These are phyloP conservation scores for Oncorhynchus mykiss DNA, from an alignment of 2,113 vertebrate species.

Conservation along the genomic window DNA sequence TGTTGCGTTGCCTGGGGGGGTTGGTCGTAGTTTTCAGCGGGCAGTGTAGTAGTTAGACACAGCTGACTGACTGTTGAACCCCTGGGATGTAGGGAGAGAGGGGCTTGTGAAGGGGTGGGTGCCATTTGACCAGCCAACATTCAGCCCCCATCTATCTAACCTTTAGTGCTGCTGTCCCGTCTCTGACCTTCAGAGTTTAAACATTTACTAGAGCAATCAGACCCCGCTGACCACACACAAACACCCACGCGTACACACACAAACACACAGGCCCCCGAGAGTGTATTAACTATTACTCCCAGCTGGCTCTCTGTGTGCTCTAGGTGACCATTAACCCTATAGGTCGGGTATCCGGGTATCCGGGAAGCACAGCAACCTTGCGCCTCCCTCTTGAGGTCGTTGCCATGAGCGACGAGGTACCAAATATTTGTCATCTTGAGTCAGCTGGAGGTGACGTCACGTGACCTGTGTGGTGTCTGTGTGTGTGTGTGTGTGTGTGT, in stretches of 20 bases:
- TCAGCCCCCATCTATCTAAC: not conserved
- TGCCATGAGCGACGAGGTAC: not conserved
- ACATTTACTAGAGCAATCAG: slow-evolving; percentile 25
- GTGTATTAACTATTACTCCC: slow-evolving; percentile 46
- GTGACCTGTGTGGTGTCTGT: not conserved
- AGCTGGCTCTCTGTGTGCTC: slow-evolving; percentile 42
- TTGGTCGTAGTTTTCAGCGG: not conserved
- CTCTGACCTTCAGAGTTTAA: slow-evolving; percentile 33
- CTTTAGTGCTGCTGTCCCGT: slow-evolving; percentile 35
- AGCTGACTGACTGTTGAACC: not conserved
- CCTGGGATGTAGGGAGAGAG: not conserved
- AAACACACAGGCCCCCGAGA: slow-evolving; percentile 22
- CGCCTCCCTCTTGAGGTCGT: not conserved
- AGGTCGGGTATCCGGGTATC: not conserved
- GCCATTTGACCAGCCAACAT: slow-evolving; percentile 1
- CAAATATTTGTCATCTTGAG: not conserved
- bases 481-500: not conserved
- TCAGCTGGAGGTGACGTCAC: not conserved
- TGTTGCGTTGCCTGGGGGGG: not conserved
- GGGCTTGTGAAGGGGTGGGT: too few relatives aligned
- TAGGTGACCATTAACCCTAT: slow-evolving; percentile 15
- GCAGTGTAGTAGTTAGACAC: not conserved
- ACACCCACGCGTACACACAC: slow-evolving; percentile 21
- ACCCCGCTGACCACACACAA: slow-evolving; percentile 15
- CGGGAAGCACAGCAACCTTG: not conserved